phyloP scores from a whole-genome alignment of 2,113 vertebrate genomes.

The Mustela lutreola region DNA sequence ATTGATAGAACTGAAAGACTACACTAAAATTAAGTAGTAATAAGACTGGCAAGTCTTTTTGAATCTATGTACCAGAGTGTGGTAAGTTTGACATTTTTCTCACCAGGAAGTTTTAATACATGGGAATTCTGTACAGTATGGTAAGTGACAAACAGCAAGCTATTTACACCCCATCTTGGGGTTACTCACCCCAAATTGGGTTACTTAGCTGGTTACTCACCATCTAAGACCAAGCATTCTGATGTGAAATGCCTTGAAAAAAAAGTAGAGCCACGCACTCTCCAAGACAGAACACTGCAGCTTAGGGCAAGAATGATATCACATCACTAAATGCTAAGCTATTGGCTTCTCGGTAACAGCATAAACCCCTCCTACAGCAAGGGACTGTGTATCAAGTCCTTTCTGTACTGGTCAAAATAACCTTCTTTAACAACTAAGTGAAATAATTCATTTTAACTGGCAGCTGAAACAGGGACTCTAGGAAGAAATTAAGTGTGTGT shows the following conservation, averaged over 20 bases:
- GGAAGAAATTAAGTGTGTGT: constrained; percentile 42
- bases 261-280: not conserved
- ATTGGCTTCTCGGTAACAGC: not conserved
- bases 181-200: not conserved
- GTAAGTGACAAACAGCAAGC: not conserved
- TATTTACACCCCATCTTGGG: not conserved
- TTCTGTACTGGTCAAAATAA: not conserved
- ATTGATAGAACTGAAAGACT: constrained; percentile 80
- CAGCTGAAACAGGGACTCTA: constrained; percentile 39
- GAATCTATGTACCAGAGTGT: constrained; percentile 58
- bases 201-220: not conserved
- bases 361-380: not conserved
- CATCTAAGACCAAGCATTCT: not conserved
- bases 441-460: constrained; percentile 58
- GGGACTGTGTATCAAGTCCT: not conserved
- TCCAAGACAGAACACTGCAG: not conserved
- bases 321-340: not conserved
- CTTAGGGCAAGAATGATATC: not conserved
- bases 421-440: not conserved
- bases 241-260: not conserved
- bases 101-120: constrained; percentile 72
- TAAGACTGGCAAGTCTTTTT: constrained; percentile 74
- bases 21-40: constrained; percentile 71
- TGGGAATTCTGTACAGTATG: not conserved
- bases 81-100: constrained; percentile 56